A percentile compares a stretch with the other conserved stretches of the same genome.
Conservation (phyloP, 2,888 invertebrate genomes). For the Cylloceria caligata region DNA sequence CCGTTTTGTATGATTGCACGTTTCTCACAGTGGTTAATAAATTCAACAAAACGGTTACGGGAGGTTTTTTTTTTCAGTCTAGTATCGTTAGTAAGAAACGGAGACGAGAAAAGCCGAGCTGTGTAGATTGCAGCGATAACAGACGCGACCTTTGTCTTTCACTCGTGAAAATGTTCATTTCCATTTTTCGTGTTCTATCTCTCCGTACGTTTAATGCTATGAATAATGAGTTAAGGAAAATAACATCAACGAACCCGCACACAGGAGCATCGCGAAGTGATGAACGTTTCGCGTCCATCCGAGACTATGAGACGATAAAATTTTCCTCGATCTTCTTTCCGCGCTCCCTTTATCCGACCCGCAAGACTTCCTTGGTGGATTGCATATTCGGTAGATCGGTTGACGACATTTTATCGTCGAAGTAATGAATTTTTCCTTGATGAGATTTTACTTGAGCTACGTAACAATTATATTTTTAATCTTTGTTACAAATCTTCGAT, state of each 20-base stretch:
- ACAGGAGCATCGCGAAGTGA: not conserved
- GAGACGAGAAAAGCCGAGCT: not conserved
- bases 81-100: not conserved
- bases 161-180: conserved; percentile 4
- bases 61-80: not conserved
- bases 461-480: no score
- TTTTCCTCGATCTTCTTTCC: conserved; percentile 5
- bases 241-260: not conserved
- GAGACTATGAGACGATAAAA: not conserved
- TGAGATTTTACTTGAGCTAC: not conserved
- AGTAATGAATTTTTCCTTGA: not conserved
- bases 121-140: not conserved
- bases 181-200: not conserved
- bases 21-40: not conserved
- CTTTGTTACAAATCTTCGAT: not conserved
- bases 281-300: not conserved
- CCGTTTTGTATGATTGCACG: not conserved
- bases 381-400: not conserved
- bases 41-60: not conserved
- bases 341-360: not conserved
- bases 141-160: conserved; percentile 4
- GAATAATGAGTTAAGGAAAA: not conserved
- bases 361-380: not conserved
- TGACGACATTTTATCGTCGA: not conserved
- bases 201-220: not conserved